Evolutionary conservation across 2,888 invertebrate species (phyloP).

Genomic region (Orchesellides sinensis): DNA sequence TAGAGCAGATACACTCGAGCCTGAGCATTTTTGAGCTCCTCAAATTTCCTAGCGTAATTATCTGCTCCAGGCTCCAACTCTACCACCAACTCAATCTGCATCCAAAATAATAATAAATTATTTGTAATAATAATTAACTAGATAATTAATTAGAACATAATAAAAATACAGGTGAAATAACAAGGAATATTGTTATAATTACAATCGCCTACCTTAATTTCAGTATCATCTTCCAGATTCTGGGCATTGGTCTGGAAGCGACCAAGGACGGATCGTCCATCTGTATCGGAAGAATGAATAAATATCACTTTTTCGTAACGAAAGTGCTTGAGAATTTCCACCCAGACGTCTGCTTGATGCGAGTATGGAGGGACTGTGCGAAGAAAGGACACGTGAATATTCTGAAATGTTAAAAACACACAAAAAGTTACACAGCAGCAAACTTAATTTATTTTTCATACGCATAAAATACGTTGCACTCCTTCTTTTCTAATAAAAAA

Average conservation of each 20-base stretch:
- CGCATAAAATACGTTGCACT: too few species aligned
- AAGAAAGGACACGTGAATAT: slow-evolving; percentile 97
- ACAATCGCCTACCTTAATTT: slow-evolving; percentile 85
- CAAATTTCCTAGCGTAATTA: slow-evolving; percentile 88
- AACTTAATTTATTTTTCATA: neutral
- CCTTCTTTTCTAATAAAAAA: too few species aligned
- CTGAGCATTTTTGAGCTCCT: slow-evolving; percentile 89
- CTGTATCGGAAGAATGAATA: slow-evolving; percentile 97
- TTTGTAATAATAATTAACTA: neutral
- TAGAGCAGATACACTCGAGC: slow-evolving; percentile 95
- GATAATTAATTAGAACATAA: neutral
- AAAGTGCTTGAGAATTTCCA: slow-evolving; percentile 93
- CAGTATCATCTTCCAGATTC: slow-evolving; percentile 92
- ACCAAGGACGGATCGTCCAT: slow-evolving; percentile 94
- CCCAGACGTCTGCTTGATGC: slow-evolving; percentile 99
- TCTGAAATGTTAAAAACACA: slow-evolving; percentile 79
- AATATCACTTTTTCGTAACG: slow-evolving; percentile 95
- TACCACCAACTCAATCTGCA: slow-evolving; percentile 91
- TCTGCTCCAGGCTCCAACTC: slow-evolving; percentile 95
- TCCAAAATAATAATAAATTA: slow-evolving; percentile 7
- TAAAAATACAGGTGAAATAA: neutral
- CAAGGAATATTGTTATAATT: neutral
- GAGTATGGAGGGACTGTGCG: slow-evolving; percentile 98
- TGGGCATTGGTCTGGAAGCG: slow-evolving; percentile 96
- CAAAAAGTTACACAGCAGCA: neutral